Conservation (phyloP, 1,140 invertebrate genomes). For the Zaprionus camerounensis region DNA sequence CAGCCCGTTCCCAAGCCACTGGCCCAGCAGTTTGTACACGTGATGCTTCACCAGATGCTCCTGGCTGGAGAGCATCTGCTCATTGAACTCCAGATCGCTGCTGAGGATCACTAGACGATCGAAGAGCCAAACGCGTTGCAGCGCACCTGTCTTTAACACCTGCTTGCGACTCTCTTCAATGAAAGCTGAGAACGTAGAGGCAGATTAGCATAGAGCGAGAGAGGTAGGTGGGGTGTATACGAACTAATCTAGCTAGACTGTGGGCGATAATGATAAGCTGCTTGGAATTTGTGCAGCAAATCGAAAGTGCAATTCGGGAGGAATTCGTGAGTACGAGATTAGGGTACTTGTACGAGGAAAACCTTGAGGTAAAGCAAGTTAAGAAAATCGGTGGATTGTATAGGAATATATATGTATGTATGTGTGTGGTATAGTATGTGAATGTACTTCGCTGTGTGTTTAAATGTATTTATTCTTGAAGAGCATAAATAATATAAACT, state of each 20-base stretch:
- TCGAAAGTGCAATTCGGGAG: background rate
- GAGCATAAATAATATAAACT: no score
- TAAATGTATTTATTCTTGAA: background rate
- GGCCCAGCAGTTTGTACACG: slow-evolving; percentile 80
- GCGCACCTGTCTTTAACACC: slow-evolving; percentile 50
- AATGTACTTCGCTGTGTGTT: no score
- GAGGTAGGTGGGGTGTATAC: background rate
- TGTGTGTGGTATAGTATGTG: no score
- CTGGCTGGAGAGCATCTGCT: slow-evolving; percentile 62
- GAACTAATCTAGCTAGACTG: background rate
- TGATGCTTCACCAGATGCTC: slow-evolving; percentile 70
- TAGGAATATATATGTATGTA: background rate
- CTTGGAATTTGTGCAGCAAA: background rate
- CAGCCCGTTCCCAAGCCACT: slow-evolving; percentile 89
- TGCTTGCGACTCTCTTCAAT: slow-evolving; percentile 13
- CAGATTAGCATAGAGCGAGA: background rate
- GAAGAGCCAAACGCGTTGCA: slow-evolving; percentile 87
- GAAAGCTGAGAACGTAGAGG: slow-evolving; percentile 39
- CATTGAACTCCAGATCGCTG: slow-evolving; percentile 82
- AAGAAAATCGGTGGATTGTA: background rate
- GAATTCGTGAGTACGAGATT: background rate
- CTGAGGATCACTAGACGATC: slow-evolving; percentile 68
- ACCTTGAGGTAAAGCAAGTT: background rate
- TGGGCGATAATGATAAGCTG: background rate
- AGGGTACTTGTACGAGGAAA: background rate